Evolutionary conservation across 2,797 vertebrate genomes (phyloP), one percentile per base, ranked within the genome.

Genomic region (Botia almorhae): DNA sequence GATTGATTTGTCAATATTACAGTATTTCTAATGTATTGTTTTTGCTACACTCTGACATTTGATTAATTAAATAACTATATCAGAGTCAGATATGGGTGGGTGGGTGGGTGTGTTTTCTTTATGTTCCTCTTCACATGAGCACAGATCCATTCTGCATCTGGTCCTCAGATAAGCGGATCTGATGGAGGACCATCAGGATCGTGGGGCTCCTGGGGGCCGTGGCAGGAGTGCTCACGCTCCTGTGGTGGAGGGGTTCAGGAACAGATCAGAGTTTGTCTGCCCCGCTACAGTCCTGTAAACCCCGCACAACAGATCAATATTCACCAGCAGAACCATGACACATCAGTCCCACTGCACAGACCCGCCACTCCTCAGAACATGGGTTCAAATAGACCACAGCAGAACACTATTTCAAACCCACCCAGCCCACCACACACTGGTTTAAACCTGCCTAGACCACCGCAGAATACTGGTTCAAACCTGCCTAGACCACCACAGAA

Each of bases 181-280:
- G 69, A 88, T 11, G 88, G 85, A 0, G 88, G 88, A 0, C 69
- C 84, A 16, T 89, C 91, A 0, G 96, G 96, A 2, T 88, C 94
- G 51, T 98, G 97, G 97, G 96, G 97, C 0, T 81, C 90, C 65
- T 99, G 97, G 97, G 96, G 96, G 0, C 83, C 95, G 36, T 98
- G 96, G 97, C 94, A 96, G 0, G 90, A 94, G 75, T 99, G 97
- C 85, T 98, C 97, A 0, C 90, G 87, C 80, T 96, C 95, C 75
- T 98, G 97, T 89, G 96, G 95, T 2, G 93, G 91, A 0, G 97
- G 97, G 0, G 96, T 98, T 26, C 96, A 97, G 91, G 94, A 95
- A 88, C 96, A 96, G 88, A 96, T 89, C 0, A 91, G 97, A 69
- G 94, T 95, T 3, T 99, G 97, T 76, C 92, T 98, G 56, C 95